Evolutionary conservation across 2,888 invertebrate species (phyloP), one percentile per base, ranked within the genome.

Genomic region (Digitonthophagus gazella): DNA sequence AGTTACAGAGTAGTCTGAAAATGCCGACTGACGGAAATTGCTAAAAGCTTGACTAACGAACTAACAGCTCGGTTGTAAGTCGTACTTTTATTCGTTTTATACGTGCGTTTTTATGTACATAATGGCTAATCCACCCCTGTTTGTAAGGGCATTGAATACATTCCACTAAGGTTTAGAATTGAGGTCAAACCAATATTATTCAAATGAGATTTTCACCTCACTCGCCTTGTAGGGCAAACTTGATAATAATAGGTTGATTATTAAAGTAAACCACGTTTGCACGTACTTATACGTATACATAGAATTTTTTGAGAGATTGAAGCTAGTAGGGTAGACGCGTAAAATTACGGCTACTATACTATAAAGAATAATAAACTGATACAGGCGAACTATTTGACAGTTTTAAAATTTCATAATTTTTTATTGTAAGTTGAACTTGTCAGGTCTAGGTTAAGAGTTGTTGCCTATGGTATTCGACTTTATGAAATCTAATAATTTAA

Each of bases 131-230:
- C 61, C 1, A 19, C 61, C 61, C 20, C 18, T 20, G 20, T 18
- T 61, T 61, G 20, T 16, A 14, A 20, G 19, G 61, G 61, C 18
- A 61, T 61, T 61, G 61, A 61, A 61, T 61, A 61, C 18, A 61
- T 61, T 61, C 20, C 20, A 18, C 20, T 14, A 20, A 19, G 19
- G 19, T 20, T n/a, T n/a, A 61, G 61, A 19, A 61, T 61, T 18
- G 61, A 20, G 61, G 61, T 61, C 61, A 61, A 61, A 61, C 61
- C 61, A 61, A 61, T 61, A 61, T 19, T 61, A 61, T 61, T 61
- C 61, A 61, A 61, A 61, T 61, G 61, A 61, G 61, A 61, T 61
- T 61, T 61, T 61, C 61, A 18, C 28, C 28, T 44, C 28, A 44
- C 11, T 44, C 28, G 28, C 28, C 2, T 44, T 44, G 28, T 44